Evolutionary conservation across 2,113 vertebrate species (phyloP), one percentile per base, ranked within the genome.

Genomic region (Pachycephala philippinensis): DNA sequence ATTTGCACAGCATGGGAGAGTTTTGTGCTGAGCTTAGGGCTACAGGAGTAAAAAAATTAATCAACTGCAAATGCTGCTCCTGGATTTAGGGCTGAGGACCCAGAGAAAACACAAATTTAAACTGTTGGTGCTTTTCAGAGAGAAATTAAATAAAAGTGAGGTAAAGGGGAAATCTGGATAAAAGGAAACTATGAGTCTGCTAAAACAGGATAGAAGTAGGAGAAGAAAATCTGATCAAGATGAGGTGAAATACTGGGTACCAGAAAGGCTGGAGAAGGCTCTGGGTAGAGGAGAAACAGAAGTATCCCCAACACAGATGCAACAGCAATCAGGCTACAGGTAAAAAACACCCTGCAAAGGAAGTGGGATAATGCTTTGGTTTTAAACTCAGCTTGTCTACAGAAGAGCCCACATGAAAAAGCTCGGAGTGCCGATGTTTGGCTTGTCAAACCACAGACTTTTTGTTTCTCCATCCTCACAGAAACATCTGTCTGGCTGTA

Each of bases 401-500:
- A 77, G 49, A 64, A 37, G 5, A 87, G 21, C 44, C 60, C 90
- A 68, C 69, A 75, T 82, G 42, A 89, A 81, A 80, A 54, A 54
- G 47, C 24, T 45, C 6, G 2, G 18, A 45, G 56, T 3, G 0
- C 8, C 5, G 4, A 65, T 54, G 15, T 54, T 89, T 50, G 45
- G 21, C 56, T 84, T 68, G 42, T 57, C 44, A 93, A 82, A 83
- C 61, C 70, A 87, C 11, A 16, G 64, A 17, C 9, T 61, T 78
- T 91, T 85, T 93, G 26, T 76, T 83, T 71, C 82, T 65, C n/a
- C 22, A 13, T 72, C 30, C n/a, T 76, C n/a, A 27, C 40, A 83
- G 61, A 17, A 89, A 84, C 50, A 93, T 74, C 78, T 92, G 90
- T n/a, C 78, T 76, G n/a, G 8, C 70, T 60, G 82, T 50, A 88